Conservation (phyloP, 2,113 vertebrate species). For the Oxygymnocypris stewartii region DNA sequence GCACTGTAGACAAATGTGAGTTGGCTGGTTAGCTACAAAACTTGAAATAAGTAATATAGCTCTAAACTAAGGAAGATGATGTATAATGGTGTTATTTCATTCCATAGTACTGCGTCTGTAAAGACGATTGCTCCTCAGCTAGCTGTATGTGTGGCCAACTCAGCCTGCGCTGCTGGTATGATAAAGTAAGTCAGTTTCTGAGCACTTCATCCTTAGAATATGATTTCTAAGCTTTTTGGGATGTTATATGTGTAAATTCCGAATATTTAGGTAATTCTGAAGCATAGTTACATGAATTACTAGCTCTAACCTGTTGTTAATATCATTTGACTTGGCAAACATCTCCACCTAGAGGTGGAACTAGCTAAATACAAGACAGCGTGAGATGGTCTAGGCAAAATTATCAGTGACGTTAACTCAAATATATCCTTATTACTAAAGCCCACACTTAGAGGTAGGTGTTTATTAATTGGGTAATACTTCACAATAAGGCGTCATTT, state of each 20-base stretch:
- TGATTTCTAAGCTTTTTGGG: background rate
- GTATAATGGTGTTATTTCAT: background rate
- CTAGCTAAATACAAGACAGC: background rate
- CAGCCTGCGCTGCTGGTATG: slow-evolving; percentile 97
- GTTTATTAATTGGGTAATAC: background rate
- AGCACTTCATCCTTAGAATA: background rate
- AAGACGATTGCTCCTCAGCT: slow-evolving; percentile 94
- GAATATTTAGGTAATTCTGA: background rate
- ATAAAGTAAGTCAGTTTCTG: slow-evolving; percentile 80
- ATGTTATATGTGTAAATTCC: background rate
- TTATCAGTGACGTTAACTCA: background rate
- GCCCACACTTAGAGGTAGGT: background rate
- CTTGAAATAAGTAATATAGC: background rate
- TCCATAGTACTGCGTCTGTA: slow-evolving; percentile 92
- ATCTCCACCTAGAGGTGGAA: slow-evolving; percentile 37
- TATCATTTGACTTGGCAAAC: background rate
- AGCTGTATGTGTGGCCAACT: slow-evolving; percentile 98
- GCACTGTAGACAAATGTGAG: background rate
- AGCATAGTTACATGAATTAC: background rate
- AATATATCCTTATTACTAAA: background rate
- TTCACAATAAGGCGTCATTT: no score
- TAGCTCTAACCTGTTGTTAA: background rate
- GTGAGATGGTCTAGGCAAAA: background rate
- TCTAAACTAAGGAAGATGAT: background rate
- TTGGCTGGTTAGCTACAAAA: background rate